These are phyloP conservation scores for Anastrepha obliqua DNA, from an alignment of 1,140 invertebrate species.

Conservation along the genomic window DNA sequence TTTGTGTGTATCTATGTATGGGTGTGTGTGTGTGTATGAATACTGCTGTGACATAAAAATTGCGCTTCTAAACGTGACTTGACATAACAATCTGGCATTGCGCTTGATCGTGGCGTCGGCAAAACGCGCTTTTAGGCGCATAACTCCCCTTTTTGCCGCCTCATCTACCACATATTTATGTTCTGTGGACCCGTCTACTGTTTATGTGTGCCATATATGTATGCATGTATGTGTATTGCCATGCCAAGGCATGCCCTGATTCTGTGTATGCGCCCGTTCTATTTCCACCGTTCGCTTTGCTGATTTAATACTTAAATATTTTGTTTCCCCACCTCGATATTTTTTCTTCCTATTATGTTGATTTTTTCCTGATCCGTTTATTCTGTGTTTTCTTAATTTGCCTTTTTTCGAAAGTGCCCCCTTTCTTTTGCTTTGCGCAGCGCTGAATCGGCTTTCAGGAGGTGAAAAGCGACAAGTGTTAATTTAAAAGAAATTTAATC, in stretches of 20 bases:
- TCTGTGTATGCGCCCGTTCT: background rate
- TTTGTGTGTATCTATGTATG: background rate
- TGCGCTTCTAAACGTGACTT: constrained; percentile 73
- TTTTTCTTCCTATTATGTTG: constrained; percentile 59
- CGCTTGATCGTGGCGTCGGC: constrained; percentile 5
- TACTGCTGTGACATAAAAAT: constrained; percentile 62
- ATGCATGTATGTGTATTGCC: no score
- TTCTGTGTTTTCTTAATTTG: constrained; percentile 67
- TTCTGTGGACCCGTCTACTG: background rate
- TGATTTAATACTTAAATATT: constrained; percentile 21
- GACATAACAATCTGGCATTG: constrained; percentile 71
- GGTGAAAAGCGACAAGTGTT: constrained; percentile 9
- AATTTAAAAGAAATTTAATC: constrained; percentile 50
- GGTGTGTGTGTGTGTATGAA: background rate
- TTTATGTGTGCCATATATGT: background rate
- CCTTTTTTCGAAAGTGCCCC: constrained; percentile 31
- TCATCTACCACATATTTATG: background rate
- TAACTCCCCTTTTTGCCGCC: background rate
- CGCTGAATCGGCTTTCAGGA: background rate
- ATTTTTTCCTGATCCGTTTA: constrained; percentile 63
- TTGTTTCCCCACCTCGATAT: background rate
- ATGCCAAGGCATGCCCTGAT: background rate
- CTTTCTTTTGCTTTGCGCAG: background rate
- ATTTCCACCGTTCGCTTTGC: constrained; percentile 10
- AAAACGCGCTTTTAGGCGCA: background rate